phyloP scores from a whole-genome alignment of 2,888 invertebrate species.

The Stegana nigrithorax region DNA sequence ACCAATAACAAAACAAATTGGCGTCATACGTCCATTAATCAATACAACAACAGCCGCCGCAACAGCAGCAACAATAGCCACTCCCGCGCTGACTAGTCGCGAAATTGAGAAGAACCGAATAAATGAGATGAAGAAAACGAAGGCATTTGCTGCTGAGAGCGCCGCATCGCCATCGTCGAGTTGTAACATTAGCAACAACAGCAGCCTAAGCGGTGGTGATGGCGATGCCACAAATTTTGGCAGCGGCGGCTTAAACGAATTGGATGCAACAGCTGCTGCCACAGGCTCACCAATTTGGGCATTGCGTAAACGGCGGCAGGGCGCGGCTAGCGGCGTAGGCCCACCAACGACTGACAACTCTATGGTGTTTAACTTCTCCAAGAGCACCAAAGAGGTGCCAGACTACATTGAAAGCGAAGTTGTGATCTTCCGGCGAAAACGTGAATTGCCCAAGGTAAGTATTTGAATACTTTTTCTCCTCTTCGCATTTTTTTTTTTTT shows the following conservation, averaged over 20 bases:
- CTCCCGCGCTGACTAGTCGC: conserved; percentile 70
- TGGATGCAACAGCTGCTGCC: conserved; percentile 51
- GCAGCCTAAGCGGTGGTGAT: conserved; percentile 53
- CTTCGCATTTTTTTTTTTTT: neutral
- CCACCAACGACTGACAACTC: conserved; percentile 71
- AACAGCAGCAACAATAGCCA: conserved; percentile 12
- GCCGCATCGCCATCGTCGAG: conserved; percentile 27
- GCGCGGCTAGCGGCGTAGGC: conserved; percentile 28
- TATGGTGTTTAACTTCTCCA: conserved; percentile 88
- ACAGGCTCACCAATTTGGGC: conserved; percentile 57
- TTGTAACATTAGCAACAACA: conserved; percentile 16
- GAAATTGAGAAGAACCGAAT: conserved; percentile 79
- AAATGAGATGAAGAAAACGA: conserved; percentile 74
- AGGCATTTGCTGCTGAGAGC: conserved; percentile 43
- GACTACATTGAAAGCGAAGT: conserved; percentile 94
- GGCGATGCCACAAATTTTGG: conserved; percentile 48
- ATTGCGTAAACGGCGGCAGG: conserved; percentile 58
- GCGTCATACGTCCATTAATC: conserved; percentile 71
- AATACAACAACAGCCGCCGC: conserved; percentile 37
- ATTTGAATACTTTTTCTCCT: too few relatives aligned
- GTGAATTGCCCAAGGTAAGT: conserved; percentile 81
- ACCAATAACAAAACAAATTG: conserved; percentile 70
- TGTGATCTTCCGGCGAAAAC: conserved; percentile 76
- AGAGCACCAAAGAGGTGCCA: conserved; percentile 83
- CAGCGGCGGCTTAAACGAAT: conserved; percentile 29